Percentiles rank a stretch among this genome's conserved stretches.
These are phyloP conservation scores for Tupiocoris notatus DNA, from an alignment of 2,888 invertebrate species.

Conservation along the genomic window DNA sequence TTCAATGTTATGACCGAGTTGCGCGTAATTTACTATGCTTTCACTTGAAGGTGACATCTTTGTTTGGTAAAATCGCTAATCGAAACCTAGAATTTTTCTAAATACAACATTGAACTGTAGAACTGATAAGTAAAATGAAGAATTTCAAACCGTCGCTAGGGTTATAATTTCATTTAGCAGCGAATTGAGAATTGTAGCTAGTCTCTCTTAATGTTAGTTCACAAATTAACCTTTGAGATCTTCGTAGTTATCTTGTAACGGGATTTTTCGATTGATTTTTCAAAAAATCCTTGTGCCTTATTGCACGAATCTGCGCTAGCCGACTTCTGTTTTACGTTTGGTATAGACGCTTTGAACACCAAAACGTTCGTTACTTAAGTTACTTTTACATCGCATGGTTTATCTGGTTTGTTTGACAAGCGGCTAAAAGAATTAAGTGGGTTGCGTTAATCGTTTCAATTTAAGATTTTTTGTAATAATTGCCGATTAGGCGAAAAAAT, in stretches of 20 bases:
- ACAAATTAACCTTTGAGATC: conserved; percentile 4
- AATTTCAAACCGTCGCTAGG: conserved; percentile 5
- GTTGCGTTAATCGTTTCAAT: neutral
- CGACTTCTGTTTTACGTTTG: conserved; percentile 14
- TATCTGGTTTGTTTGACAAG: neutral
- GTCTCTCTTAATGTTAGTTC: conserved; percentile 25
- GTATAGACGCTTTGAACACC: conserved; percentile 9
- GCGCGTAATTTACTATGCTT: too few species aligned
- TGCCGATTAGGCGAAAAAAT: conserved; percentile 15
- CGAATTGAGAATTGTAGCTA: conserved; percentile 24
- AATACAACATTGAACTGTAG: neutral
- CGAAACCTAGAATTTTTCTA: too few species aligned
- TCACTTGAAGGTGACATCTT: too few species aligned
- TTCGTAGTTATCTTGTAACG: conserved; percentile 18
- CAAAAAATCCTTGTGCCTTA: conserved; percentile 46
- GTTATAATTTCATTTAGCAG: conserved; percentile 12
- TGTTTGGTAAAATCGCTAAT: too few species aligned
- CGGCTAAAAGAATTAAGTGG: neutral
- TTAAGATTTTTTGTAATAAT: neutral
- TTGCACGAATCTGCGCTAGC: conserved; percentile 42
- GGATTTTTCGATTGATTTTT: conserved; percentile 37
- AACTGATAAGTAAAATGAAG: neutral
- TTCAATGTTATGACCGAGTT: too few species aligned
- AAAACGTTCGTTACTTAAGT: neutral
- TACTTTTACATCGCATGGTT: neutral